phyloP scores from a whole-genome alignment of 2,888 invertebrate species.

The Drosophila monieri region DNA sequence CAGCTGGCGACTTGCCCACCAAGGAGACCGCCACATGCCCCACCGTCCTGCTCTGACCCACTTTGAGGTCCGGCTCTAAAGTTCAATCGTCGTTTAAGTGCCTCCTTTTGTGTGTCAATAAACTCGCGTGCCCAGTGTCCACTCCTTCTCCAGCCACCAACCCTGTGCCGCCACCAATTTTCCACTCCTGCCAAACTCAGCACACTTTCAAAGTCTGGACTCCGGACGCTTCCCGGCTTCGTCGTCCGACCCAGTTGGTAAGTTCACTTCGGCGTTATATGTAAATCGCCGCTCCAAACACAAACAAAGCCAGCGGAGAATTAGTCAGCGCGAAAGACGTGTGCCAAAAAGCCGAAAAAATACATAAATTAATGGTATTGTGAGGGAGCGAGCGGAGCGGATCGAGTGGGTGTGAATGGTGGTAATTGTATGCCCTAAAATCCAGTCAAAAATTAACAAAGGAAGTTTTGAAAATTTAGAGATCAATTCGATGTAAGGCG shows the following conservation, averaged over 20 bases:
- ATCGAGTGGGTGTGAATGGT: neutral
- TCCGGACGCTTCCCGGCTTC: neutral
- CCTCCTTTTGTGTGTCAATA: constrained; percentile 63
- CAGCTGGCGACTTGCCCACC: constrained; percentile 49
- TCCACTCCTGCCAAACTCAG: constrained; percentile 4
- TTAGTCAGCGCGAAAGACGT: constrained; percentile 54
- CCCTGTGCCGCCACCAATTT: neutral
- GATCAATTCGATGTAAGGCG: too few species aligned
- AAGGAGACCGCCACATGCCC: constrained; percentile 23
- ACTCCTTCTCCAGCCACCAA: constrained; percentile 3
- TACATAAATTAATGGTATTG: constrained; percentile 65
- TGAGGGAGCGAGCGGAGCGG: neutral
- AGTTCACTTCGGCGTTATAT: constrained; percentile 41
- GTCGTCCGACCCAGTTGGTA: constrained; percentile 8
- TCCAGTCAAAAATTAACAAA: neutral
- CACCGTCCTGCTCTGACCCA: constrained; percentile 35
- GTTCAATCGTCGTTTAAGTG: constrained; percentile 51
- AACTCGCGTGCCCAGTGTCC: constrained; percentile 59
- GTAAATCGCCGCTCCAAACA: constrained; percentile 58
- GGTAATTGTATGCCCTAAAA: constrained; percentile 3
- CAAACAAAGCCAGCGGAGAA: constrained; percentile 35
- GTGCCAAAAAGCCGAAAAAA: constrained; percentile 66
- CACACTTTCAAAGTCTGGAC: constrained; percentile 4
- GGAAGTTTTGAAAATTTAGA: neutral
- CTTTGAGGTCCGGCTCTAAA: constrained; percentile 46